Evolutionary conservation across 2,113 vertebrate genomes (phyloP).

Genomic region (Bufo bufo): DNA sequence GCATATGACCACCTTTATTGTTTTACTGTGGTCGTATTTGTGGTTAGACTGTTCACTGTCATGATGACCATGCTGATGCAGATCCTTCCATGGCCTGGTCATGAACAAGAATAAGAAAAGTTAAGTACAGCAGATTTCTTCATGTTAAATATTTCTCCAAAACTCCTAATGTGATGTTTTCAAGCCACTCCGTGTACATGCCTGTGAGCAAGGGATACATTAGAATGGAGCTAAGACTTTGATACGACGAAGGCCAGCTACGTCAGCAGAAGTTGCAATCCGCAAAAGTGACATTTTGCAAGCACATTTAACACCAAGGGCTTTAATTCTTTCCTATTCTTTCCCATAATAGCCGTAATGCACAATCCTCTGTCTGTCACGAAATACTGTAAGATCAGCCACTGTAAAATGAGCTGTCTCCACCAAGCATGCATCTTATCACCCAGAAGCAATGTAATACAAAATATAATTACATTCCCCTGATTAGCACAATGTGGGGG

Average conservation of each 20-base stretch:
- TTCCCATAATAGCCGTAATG: conserved; percentile 61
- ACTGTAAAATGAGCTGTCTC: conserved; percentile 67
- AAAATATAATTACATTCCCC: conserved; percentile 70
- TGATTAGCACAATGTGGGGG: conserved; percentile 66
- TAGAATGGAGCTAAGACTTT: not conserved
- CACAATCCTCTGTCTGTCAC: conserved; percentile 63
- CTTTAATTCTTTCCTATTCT: conserved; percentile 59
- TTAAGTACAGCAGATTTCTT: not conserved
- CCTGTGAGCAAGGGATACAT: not conserved
- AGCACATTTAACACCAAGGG: conserved; percentile 59
- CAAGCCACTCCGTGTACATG: not conserved
- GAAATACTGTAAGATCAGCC: conserved; percentile 62
- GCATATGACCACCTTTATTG: too few relatives aligned
- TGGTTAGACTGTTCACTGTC: too few relatives aligned
- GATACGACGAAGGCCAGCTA: conserved; percentile 38
- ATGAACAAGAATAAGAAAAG: not conserved
- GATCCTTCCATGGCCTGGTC: too few relatives aligned
- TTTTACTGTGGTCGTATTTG: too few relatives aligned
- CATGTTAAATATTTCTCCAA: not conserved
- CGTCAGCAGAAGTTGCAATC: conserved; percentile 56
- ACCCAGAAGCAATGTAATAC: conserved; percentile 68
- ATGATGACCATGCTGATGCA: too few relatives aligned
- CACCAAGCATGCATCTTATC: conserved; percentile 64
- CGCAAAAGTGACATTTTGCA: conserved; percentile 54
- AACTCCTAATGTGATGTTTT: not conserved